These are phyloP conservation scores for Agapornis roseicollis DNA, from an alignment of 2,113 vertebrate species.

Conservation along the genomic window DNA sequence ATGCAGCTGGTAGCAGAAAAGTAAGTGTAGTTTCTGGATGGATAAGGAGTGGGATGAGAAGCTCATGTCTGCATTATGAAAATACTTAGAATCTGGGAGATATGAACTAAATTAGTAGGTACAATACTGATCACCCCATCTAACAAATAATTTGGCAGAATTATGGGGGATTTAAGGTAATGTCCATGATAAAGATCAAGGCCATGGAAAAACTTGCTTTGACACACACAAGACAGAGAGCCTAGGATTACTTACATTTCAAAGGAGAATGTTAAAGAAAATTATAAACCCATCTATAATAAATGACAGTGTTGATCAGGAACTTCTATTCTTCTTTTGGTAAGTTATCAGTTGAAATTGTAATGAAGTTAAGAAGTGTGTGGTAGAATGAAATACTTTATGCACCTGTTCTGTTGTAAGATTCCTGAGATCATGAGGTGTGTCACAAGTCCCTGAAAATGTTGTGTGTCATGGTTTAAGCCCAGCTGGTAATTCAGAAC, in stretches of 20 bases:
- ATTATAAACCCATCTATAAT: neutral
- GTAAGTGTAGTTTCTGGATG: neutral
- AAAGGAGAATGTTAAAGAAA: neutral
- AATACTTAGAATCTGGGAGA: neutral
- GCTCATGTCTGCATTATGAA: neutral
- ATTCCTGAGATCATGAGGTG: neutral
- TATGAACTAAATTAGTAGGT: neutral
- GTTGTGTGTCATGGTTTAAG: neutral
- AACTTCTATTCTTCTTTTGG: neutral
- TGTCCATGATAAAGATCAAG: neutral
- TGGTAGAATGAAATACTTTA: neutral
- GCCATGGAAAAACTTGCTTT: neutral
- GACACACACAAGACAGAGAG: neutral
- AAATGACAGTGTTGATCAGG: neutral
- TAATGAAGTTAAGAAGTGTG: neutral
- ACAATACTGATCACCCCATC: neutral
- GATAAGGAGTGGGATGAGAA: neutral
- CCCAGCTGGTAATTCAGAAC: too few species aligned
- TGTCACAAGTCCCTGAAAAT: neutral
- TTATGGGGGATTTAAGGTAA: neutral
- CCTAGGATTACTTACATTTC: slow-evolving; percentile 22
- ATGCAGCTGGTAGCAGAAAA: neutral
- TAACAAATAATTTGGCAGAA: neutral
- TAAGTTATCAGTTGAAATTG: neutral
- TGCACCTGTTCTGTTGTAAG: neutral